Evolutionary conservation across 2,888 invertebrate genomes (phyloP), one percentile per base, ranked within the genome.

Genomic region (Tachina grossa): DNA sequence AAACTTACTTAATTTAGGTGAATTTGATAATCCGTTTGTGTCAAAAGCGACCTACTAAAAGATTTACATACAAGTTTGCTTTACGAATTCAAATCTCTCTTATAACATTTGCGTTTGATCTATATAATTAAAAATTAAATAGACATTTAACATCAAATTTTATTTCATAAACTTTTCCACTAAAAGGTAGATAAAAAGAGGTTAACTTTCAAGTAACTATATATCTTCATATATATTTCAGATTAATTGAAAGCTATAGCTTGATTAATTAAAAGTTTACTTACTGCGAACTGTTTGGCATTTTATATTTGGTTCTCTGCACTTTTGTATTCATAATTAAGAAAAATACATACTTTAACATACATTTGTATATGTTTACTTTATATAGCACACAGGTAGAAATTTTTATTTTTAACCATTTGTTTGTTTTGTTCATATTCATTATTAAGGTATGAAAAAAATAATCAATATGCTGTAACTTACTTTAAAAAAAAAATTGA

Each of bases 251-350:
- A 84, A 72, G 65, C 66, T 84, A 53, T 53, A 47, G 57, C 66
- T 72, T 66, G 65, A 76, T 66, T 84, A 72, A 84, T 80, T 80
- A 80, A 84, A 80, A 84, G 65, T 84, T 84, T 76, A 57, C 39
- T 51, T 1, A 31, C 13, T 22, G 9, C 16, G 22, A n/a, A 41
- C 16, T 63, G n/a, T n/a, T 55, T 49, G 49, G 41, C 63, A 31
- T 31, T 31, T 31, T 49, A 45, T 45, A 10, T 72, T 55, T 55
- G 31, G 9, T 19, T 65, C 31, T 55, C 10, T 41, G 10, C 57
- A 72, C 41, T n/a, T 6, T 79, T 45, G n/a, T 63, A 43, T 61
- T 63, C 71, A 45, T 14, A 22, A 43, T 78, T 49, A 51, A 47
- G 16, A 31, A 51, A 61, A 77, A 31, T 31, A 51, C 39, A 11